Evolutionary conservation across 2,888 invertebrate species (phyloP).

Genomic region (Oeneis ivallda): DNA sequence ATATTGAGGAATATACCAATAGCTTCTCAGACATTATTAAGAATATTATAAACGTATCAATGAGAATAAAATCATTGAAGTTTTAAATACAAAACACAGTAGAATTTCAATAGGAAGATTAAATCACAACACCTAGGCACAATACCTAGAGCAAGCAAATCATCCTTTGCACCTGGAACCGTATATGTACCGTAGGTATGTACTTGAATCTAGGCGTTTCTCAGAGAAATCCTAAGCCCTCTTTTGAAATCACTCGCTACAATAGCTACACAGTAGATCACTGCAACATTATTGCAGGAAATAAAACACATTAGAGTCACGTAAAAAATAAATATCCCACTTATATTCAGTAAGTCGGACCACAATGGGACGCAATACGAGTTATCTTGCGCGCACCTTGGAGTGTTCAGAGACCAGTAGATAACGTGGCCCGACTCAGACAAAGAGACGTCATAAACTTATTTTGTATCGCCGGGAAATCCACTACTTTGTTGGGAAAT

Average conservation of each 20-base stretch:
- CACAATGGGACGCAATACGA: constrained; percentile 70
- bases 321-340: constrained; percentile 70
- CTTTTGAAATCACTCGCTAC: constrained; percentile 23
- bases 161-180: not conserved
- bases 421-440: constrained; percentile 71
- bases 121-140: constrained; percentile 4
- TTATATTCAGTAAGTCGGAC: constrained; percentile 66
- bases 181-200: too few species aligned
- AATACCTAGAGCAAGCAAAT: not conserved
- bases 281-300: constrained; percentile 45
- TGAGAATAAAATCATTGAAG: not conserved
- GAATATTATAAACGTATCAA: not conserved
- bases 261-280: constrained; percentile 18
- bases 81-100: not conserved
- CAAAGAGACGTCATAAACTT: constrained; percentile 72
- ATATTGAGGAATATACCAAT: too few species aligned
- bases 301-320: constrained; percentile 63
- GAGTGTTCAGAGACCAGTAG: constrained; percentile 58
- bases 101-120: constrained; percentile 6
- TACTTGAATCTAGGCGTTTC: not conserved
- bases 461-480: constrained; percentile 69
- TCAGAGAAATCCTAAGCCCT: constrained; percentile 11
- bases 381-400: constrained; percentile 66
- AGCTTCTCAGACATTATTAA: not conserved
- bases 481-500: constrained; percentile 49